These are phyloP conservation scores for Arnoldichthys spilopterus DNA, from an alignment of 2,797 vertebrate species.

Conservation along the genomic window DNA sequence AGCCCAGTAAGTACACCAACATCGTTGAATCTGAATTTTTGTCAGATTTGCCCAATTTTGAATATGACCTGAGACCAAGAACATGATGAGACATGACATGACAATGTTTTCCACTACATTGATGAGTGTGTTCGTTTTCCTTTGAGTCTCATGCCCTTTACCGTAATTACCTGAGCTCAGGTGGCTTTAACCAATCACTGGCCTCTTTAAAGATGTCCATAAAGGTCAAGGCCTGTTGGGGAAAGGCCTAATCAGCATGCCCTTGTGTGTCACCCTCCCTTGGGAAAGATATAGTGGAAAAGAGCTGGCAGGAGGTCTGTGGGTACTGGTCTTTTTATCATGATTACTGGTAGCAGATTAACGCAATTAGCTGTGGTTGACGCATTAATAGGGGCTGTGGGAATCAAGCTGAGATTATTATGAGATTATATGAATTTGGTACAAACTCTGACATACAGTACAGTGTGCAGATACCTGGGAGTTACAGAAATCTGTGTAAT, in stretches of 20 bases:
- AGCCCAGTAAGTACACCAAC: not conserved
- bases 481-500: too few species aligned
- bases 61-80: not conserved
- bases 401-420: slow-evolving; percentile 26
- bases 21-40: not conserved
- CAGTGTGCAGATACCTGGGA: too few species aligned
- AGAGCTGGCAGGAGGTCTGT: slow-evolving; percentile 30
- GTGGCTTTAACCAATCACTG: slow-evolving; percentile 43
- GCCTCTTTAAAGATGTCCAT: slow-evolving; percentile 54
- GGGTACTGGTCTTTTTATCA: slow-evolving; percentile 18
- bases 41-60: not conserved
- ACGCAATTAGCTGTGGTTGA: slow-evolving; percentile 19
- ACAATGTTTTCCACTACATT: slow-evolving; percentile 3
- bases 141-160: slow-evolving; percentile 53
- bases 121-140: slow-evolving; percentile 16
- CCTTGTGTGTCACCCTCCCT: slow-evolving; percentile 38
- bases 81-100: not conserved
- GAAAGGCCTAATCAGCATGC: slow-evolving; percentile 51
- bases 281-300: slow-evolving; percentile 20
- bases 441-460: not conserved
- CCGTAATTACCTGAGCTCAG: slow-evolving; percentile 53
- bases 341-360: slow-evolving; percentile 43
- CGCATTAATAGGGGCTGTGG: slow-evolving; percentile 12
- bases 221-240: slow-evolving; percentile 56
- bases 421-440: not conserved